Evolutionary conservation across 2,113 vertebrate species (phyloP).

Genomic region (Nothocercus julius): DNA sequence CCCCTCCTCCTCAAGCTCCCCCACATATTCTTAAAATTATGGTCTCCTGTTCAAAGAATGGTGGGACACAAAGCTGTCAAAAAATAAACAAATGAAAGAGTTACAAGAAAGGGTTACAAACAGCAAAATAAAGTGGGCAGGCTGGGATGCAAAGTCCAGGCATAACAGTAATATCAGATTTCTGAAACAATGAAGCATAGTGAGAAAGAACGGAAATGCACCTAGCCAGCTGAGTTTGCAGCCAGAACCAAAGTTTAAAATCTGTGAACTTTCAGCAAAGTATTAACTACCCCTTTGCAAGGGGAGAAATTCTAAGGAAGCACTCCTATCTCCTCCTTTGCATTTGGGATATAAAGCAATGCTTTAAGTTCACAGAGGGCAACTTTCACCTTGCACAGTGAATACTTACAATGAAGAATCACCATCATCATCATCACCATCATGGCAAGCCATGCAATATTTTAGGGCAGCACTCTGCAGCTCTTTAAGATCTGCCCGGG

Average conservation of each 20-base stretch:
- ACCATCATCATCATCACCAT: too few species aligned
- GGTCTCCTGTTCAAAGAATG: background rate
- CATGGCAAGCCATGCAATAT: too few species aligned
- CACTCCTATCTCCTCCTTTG: background rate
- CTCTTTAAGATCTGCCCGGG: too few species aligned
- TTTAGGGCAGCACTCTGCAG: too few species aligned
- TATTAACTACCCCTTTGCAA: background rate
- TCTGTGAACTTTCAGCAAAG: background rate
- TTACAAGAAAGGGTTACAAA: background rate
- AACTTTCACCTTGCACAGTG: background rate
- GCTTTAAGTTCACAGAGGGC: background rate
- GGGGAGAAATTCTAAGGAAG: background rate
- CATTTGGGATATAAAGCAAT: background rate
- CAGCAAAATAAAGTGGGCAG: background rate
- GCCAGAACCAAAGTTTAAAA: background rate
- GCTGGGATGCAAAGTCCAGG: background rate
- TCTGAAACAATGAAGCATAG: background rate
- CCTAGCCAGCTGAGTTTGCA: background rate
- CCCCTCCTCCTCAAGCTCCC: background rate
- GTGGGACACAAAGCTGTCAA: background rate
- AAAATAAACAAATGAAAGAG: background rate
- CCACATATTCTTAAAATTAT: background rate
- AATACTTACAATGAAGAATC: background rate
- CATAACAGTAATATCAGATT: background rate
- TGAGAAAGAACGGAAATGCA: accelerated